Base-by-base conservation (phyloP, 2,797 vertebrate genomes). In the Clarias laeviceps region DNA sequence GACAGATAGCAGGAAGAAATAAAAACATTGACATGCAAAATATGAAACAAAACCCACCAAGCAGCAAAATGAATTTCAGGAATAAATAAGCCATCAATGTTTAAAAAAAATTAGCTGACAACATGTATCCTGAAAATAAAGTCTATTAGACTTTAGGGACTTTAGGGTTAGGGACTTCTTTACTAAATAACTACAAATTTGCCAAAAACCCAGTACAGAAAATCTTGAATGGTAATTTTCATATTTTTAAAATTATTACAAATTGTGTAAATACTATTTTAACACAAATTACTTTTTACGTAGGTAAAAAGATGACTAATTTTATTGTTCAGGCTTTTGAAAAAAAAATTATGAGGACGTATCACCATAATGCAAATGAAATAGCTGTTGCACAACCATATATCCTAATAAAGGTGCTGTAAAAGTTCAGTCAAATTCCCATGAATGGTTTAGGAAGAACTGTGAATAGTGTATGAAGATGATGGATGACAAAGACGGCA, bases 1-100 rank as follows among this genome's bases (percentile, higher is more conserved):
- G 92, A 91, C 29, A 88, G 81, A 27, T 69, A 57, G 29, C 50
- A 68, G 68, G 1, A 5, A 61, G 2, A 70, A 22, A 59, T 11
- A 45, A 29, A 59, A 59, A 80, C 40, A 72, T 34, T 14, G 20
- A 32, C 45, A 45, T 11, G 1, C 2, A 15, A 50, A 64, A 18
- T 2, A 80, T 64, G 9, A 45, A 45, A 45, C 34, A 29, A 37
- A 64, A 27, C 78, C 12, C 27, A 9, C 2, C 27, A 74, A 74
- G 70, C 14, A 54, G 24, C 5, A 17, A 27, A 54, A 6, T 57
- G 27, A 76, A 76, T 57, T 76, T 7, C 7, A 56, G 34, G n/a
- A n/a, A 15, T 74, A 54, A 54, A 54, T 18, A 73, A 56, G n/a
- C 1, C 24, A 56, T 54, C 45, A n/a, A n/a, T n/a, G 27, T n/a